Percentiles rank a stretch among this genome's conserved stretches.
phyloP scores from a whole-genome alignment of 2,113 vertebrate species.

The Dromaius novaehollandiae region DNA sequence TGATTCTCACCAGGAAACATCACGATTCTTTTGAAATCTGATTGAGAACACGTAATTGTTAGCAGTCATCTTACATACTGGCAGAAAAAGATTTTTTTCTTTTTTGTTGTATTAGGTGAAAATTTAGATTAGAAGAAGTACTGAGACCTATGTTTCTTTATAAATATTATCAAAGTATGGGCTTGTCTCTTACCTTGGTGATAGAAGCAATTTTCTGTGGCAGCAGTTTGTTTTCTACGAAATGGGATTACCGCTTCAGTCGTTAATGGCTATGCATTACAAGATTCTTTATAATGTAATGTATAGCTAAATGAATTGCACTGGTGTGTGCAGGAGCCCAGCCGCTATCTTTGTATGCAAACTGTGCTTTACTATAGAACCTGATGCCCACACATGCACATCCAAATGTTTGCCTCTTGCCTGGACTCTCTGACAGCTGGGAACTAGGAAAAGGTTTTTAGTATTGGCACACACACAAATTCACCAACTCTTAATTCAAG shows the following conservation, averaged over 20 bases:
- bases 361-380: background rate
- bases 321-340: background rate
- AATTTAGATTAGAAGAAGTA: conserved; percentile 49
- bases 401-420: background rate
- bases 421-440: background rate
- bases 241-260: background rate
- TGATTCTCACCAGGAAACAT: conserved; percentile 32
- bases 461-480: background rate
- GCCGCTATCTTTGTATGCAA: background rate
- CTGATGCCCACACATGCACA: background rate
- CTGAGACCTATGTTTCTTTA: conserved; percentile 51
- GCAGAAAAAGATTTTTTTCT: conserved; percentile 31
- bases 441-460: background rate
- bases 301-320: background rate
- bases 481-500: background rate
- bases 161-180: conserved; percentile 24
- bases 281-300: background rate
- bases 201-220: conserved; percentile 71
- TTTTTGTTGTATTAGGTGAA: conserved; percentile 54
- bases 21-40: conserved; percentile 47
- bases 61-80: conserved; percentile 45
- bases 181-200: conserved; percentile 56
- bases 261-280: background rate
- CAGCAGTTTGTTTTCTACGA: conserved; percentile 54
- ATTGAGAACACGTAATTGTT: conserved; percentile 31